Conservation (phyloP, 53 echinoderm and acorn worm genomes). For the Paracentrotus lividus region DNA sequence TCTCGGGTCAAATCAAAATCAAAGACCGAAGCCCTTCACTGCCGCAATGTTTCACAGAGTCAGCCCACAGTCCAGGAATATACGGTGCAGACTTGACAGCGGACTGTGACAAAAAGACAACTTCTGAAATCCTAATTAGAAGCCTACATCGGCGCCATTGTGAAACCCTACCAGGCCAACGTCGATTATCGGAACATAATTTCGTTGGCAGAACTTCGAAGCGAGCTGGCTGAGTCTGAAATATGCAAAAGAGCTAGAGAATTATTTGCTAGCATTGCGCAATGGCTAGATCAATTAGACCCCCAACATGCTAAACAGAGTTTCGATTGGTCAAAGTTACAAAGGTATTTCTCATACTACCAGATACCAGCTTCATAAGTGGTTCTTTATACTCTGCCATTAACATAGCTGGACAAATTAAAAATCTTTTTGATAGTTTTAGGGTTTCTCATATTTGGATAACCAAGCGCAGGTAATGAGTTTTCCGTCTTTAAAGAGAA, state of each 20-base stretch:
- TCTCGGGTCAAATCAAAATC: neutral
- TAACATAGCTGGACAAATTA: too few relatives aligned
- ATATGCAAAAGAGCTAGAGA: neutral
- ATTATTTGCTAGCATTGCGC: neutral
- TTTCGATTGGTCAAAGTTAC: neutral
- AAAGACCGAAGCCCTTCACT: neutral
- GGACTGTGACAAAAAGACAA: neutral
- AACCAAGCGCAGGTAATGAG: too few relatives aligned
- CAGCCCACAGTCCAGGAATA: neutral
- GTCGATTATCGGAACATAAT: too few relatives aligned
- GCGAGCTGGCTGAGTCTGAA: neutral
- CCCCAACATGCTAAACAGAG: constrained; percentile 54
- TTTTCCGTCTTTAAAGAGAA: too few relatives aligned
- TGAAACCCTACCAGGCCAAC: too few relatives aligned
- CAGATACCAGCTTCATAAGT: too few relatives aligned
- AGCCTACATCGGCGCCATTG: neutral
- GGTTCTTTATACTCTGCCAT: too few relatives aligned
- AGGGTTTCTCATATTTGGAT: too few relatives aligned
- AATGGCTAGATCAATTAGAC: constrained; percentile 55
- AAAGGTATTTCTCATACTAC: too few relatives aligned
- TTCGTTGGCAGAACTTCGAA: too few relatives aligned
- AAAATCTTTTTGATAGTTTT: too few relatives aligned
- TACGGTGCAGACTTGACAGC: neutral
- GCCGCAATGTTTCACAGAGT: too few relatives aligned
- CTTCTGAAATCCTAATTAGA: neutral